A percentile compares a stretch with the other conserved stretches of the same genome.
Evolutionary conservation across 2,888 invertebrate species (phyloP).

Genomic region (Pseudococcus jackbeardsleyi): DNA sequence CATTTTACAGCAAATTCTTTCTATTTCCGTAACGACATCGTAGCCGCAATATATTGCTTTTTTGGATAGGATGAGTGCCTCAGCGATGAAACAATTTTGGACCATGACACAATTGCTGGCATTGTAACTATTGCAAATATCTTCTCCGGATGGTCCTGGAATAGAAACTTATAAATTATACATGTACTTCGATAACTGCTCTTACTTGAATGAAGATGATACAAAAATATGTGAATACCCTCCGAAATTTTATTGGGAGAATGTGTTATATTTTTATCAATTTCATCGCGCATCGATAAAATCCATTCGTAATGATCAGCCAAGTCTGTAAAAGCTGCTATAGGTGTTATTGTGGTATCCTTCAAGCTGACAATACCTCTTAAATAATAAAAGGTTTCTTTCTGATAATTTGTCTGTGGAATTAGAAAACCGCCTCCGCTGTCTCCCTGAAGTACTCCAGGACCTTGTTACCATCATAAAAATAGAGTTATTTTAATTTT

Average conservation of each 20-base stretch:
- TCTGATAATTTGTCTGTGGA: neutral
- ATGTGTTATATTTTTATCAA: neutral
- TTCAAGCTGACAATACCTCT: slow-evolving; percentile 48
- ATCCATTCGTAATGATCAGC: slow-evolving; percentile 20
- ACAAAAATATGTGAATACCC: neutral
- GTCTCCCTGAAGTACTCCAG: slow-evolving; percentile 1
- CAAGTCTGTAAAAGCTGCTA: slow-evolving; percentile 35
- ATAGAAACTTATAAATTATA: no score
- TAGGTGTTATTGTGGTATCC: neutral
- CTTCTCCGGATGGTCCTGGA: neutral
- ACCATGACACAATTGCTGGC: neutral
- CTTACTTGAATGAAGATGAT: no score
- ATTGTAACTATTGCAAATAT: neutral
- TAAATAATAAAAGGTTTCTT: neutral
- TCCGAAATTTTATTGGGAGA: neutral
- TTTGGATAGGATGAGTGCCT: neutral
- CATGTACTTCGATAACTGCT: no score
- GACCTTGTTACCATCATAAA: neutral
- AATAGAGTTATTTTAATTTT: no score
- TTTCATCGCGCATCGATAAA: neutral
- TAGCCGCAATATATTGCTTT: neutral
- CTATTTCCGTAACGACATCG: neutral
- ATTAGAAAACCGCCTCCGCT: slow-evolving; percentile 48
- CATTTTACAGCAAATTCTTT: neutral
- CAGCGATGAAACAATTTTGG: neutral